phyloP scores from a whole-genome alignment of 2,888 invertebrate genomes.

The Helicoverpa assulta region DNA sequence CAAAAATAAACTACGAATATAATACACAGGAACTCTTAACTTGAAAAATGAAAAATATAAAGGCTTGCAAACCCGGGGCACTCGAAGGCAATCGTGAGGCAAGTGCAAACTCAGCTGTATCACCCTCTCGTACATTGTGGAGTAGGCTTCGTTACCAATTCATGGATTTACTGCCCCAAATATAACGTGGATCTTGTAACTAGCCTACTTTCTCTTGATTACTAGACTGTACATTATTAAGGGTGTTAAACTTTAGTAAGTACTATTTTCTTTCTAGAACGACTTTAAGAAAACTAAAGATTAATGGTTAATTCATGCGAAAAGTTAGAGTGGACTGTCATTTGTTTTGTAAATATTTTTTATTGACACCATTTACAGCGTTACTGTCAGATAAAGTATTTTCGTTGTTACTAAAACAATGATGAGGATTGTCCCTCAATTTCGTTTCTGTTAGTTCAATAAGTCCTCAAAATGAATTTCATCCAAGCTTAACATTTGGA shows the following conservation, averaged over 20 bases:
- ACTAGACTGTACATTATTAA: background rate
- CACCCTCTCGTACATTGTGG: background rate
- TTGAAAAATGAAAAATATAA: conserved; percentile 2
- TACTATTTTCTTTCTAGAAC: background rate
- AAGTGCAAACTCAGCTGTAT: conserved; percentile 32
- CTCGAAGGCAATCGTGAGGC: conserved; percentile 25
- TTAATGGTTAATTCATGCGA: too few species aligned
- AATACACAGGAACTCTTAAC: background rate
- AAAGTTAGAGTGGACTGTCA: too few species aligned
- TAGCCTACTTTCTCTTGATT: background rate
- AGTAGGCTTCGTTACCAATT: conserved; percentile 40
- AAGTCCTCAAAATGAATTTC: conserved; percentile 2
- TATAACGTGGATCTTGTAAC: conserved; percentile 6
- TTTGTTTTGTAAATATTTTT: too few species aligned
- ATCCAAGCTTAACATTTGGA: background rate
- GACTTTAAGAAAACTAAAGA: background rate
- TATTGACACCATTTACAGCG: too few species aligned
- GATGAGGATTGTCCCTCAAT: background rate
- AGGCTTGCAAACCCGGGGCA: background rate
- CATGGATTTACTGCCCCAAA: conserved; percentile 22
- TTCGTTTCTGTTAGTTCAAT: background rate
- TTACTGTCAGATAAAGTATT: background rate
- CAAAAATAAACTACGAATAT: background rate
- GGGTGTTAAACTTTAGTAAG: background rate
- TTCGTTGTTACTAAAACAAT: background rate